Conservation (phyloP, 2,888 invertebrate genomes). For the Cryptophagus acutangulus region DNA sequence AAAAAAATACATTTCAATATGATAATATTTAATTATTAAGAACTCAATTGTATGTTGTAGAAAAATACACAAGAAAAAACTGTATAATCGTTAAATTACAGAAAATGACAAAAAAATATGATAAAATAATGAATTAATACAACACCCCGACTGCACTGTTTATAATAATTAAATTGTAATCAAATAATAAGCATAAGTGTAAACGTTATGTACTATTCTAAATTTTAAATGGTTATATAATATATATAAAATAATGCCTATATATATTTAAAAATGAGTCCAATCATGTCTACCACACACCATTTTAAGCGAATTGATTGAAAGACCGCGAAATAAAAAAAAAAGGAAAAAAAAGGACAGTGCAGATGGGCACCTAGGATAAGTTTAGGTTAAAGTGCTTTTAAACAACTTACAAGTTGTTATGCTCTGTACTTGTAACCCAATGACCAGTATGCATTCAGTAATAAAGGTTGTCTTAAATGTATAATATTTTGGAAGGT, state of each 20-base stretch:
- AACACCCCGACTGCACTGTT: conserved; percentile 41
- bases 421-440: conserved; percentile 51
- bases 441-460: conserved; percentile 55
- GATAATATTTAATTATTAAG: conserved; percentile 38
- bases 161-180: conserved; percentile 21
- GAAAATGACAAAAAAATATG: conserved; percentile 35
- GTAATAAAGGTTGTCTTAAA: conserved; percentile 56
- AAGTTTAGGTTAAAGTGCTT: conserved; percentile 48
- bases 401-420: conserved; percentile 49
- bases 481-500: conserved; percentile 39
- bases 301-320: conserved; percentile 7
- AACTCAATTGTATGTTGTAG: conserved; percentile 47
- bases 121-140: conserved; percentile 32
- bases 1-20: conserved; percentile 45
- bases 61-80: conserved; percentile 18
- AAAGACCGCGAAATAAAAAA: conserved; percentile 3
- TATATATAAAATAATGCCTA: conserved; percentile 31
- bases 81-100: conserved; percentile 7
- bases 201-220: conserved; percentile 33
- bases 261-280: no score
- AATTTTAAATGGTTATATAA: conserved; percentile 34
- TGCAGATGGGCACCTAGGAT: conserved; percentile 42
- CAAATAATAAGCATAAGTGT: no score
- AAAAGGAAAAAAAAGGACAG: conserved; percentile 29
- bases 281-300: conserved; percentile 28